These are phyloP conservation scores for Astropecten irregularis DNA, from an alignment of 53 echinoderm and acorn worm species.

Conservation along the genomic window DNA sequence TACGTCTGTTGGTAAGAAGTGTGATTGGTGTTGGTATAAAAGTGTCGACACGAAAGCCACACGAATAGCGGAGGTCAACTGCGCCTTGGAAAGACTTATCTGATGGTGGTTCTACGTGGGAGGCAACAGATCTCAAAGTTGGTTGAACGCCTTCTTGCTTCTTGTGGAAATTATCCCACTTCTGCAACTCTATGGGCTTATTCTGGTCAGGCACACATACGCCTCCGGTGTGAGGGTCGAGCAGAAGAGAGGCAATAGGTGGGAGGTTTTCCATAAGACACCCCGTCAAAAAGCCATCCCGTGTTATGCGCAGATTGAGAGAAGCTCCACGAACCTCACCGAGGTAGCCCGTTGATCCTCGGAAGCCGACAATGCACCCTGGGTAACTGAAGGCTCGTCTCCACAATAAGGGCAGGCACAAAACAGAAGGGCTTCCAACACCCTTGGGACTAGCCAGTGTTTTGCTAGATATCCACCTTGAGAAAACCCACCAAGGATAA, in stretches of 20 bases:
- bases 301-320: not conserved
- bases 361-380: not conserved
- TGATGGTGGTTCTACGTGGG: not conserved
- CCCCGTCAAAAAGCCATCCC: slow-evolving; percentile 20
- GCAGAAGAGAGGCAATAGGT: not conserved
- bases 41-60: slow-evolving; percentile 11
- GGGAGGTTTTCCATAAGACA: slow-evolving; percentile 4
- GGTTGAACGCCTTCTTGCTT: slow-evolving; percentile 4
- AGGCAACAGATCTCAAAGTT: not conserved
- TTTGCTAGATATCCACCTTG: slow-evolving; percentile 7
- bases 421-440: not conserved
- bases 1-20: not conserved
- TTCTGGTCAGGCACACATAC: not conserved
- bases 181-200: not conserved
- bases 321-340: slow-evolving; percentile 12
- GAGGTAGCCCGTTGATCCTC: not conserved
- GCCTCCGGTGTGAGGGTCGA: slow-evolving; percentile 14
- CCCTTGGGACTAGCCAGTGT: not conserved
- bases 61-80: not conserved
- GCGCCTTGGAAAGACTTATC: not conserved
- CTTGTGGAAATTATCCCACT: slow-evolving; percentile 26
- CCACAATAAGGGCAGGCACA: slow-evolving; percentile 5
- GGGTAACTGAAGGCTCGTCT: not conserved
- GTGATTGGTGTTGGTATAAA: slow-evolving; percentile 17
- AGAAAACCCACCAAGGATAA: not conserved